These are phyloP conservation scores for Hirundo rustica DNA, from an alignment of 2,797 vertebrate genomes.

Conservation along the genomic window DNA sequence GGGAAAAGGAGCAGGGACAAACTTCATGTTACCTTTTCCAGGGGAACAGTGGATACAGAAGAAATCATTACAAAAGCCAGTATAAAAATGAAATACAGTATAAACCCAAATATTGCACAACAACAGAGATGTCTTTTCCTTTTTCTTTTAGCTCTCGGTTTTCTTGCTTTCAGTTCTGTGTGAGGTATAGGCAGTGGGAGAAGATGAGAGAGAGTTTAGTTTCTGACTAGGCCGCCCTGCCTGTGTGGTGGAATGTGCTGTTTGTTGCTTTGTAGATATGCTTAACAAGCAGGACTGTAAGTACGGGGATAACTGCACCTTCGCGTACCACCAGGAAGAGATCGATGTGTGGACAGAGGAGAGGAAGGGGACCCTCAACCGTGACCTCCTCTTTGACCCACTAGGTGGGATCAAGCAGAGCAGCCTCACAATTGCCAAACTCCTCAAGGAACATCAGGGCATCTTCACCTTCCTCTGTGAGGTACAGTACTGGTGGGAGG, in stretches of 20 bases:
- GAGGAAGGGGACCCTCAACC: constrained; percentile 94
- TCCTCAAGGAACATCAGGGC: constrained; percentile 83
- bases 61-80: too few species aligned
- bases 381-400: constrained; percentile 94
- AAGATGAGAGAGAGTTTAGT: background rate
- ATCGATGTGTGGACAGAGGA: constrained; percentile 99
- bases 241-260: constrained; percentile 72
- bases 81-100: too few species aligned
- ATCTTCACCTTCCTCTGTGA: constrained; percentile 85
- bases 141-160: background rate
- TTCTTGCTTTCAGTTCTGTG: constrained; percentile 37
- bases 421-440: constrained; percentile 80
- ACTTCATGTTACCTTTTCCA: too few species aligned
- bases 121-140: background rate
- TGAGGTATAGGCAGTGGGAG: constrained; percentile 19
- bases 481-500: constrained; percentile 65
- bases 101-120: too few species aligned
- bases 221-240: constrained; percentile 62
- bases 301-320: constrained; percentile 99
- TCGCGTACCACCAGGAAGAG: constrained; percentile 99
- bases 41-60: too few species aligned
- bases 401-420: constrained; percentile 77
- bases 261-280: constrained; percentile 88
- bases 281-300: constrained; percentile 98
- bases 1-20: too few species aligned